A percentile compares a stretch with the other conserved stretches of the same genome.
These are phyloP conservation scores for Archaeoteleia sp. DNA, from an alignment of 2,888 invertebrate genomes.

Conservation along the genomic window DNA sequence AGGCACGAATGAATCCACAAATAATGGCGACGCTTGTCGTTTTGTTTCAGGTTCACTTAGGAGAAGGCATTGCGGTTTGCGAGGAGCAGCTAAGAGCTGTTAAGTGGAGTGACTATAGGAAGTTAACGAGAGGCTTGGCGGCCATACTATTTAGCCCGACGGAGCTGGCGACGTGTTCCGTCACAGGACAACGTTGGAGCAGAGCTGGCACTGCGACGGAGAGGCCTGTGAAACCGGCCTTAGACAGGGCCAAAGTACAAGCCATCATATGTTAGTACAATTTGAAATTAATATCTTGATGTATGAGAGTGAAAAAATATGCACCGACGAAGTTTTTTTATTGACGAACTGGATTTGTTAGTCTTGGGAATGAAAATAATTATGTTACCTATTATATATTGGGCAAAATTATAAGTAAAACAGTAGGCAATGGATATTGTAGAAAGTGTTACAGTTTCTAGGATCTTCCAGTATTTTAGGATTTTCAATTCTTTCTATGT, in stretches of 20 bases:
- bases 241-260: constrained; percentile 83
- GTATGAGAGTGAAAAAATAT: too few species aligned
- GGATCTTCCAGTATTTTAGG: too few species aligned
- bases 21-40: constrained; percentile 14
- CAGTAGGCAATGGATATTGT: too few species aligned
- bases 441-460: too few species aligned
- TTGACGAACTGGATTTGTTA: too few species aligned
- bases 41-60: constrained; percentile 80
- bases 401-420: too few species aligned
- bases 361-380: too few species aligned
- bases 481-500: too few species aligned
- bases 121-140: constrained; percentile 83
- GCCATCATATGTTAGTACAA: constrained; percentile 83
- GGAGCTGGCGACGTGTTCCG: constrained; percentile 84
- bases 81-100: constrained; percentile 83
- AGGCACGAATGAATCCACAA: constrained; percentile 27
- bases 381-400: too few species aligned
- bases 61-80: constrained; percentile 84
- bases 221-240: constrained; percentile 84
- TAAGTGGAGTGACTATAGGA: constrained; percentile 85
- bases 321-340: too few species aligned
- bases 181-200: constrained; percentile 86
- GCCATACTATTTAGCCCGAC: constrained; percentile 85
- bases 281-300: too few species aligned
- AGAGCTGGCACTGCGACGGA: constrained; percentile 82